These are phyloP conservation scores for Phrynocephalus guinanensis DNA, from an alignment of 2,797 vertebrate species.

Conservation along the genomic window DNA sequence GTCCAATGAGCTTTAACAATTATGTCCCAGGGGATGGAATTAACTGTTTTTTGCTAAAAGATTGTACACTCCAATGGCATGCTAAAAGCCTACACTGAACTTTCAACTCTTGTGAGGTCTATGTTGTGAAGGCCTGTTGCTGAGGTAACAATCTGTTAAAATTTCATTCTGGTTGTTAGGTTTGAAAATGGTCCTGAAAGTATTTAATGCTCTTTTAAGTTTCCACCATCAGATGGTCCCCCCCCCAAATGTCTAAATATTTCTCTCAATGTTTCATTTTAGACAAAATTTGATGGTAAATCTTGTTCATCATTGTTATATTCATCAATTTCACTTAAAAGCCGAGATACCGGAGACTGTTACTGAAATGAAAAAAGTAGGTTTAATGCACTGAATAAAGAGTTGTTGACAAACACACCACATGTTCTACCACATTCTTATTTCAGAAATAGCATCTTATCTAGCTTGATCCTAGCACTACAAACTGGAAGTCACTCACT, in stretches of 20 bases:
- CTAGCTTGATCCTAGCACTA: no score
- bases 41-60: background rate
- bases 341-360: background rate
- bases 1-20: background rate
- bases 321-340: background rate
- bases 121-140: background rate
- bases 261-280: background rate
- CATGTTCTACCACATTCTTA: no score
- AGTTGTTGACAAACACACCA: background rate
- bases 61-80: background rate
- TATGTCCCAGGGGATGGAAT: no score
- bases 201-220: background rate
- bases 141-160: background rate
- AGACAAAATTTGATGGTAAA: background rate
- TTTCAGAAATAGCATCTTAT: no score
- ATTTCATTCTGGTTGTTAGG: background rate
- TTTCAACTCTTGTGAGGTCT: background rate
- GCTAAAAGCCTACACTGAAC: background rate
- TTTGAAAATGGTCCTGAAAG: background rate
- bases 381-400: background rate
- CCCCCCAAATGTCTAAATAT: no score
- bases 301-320: background rate
- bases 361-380: background rate
- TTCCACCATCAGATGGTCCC: no score
- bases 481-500: background rate